phyloP scores from a whole-genome alignment of 2,113 vertebrate genomes.

The Herpetotheres cachinnans region DNA sequence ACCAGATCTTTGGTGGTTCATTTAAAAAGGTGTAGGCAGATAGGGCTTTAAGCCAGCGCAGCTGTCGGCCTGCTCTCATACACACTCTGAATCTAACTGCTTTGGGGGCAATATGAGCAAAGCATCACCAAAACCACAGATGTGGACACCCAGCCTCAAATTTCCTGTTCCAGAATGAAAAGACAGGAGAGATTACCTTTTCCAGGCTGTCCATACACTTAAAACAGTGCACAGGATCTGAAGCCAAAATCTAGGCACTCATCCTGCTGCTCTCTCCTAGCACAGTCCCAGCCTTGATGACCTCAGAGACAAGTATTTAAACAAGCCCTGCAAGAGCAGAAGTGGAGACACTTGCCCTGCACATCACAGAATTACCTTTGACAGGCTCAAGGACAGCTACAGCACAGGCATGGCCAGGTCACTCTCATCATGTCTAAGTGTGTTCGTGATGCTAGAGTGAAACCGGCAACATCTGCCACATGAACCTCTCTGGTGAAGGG shows the following conservation, averaged over 20 bases:
- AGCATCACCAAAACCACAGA: not conserved
- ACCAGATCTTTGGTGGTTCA: not conserved
- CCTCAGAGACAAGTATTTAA: not conserved
- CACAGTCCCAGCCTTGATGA: not conserved
- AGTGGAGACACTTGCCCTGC: not conserved
- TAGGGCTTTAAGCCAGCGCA: not conserved
- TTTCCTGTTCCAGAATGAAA: not conserved
- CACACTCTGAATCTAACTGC: not conserved
- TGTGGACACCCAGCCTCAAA: not conserved
- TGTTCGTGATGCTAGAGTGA: not conserved
- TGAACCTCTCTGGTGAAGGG: not conserved
- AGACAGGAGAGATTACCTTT: not conserved
- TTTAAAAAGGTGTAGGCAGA: not conserved
- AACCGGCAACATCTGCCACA: accelerated
- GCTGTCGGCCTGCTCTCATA: not conserved
- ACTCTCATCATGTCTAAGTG: not conserved
- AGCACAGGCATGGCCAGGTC: not conserved
- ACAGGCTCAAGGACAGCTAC: not conserved
- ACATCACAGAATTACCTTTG: not conserved
- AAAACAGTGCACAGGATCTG: not conserved
- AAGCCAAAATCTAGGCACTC: not conserved
- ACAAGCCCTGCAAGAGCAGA: not conserved
- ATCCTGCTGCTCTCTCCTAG: not conserved
- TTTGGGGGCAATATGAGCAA: not conserved
- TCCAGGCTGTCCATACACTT: not conserved